These are phyloP conservation scores for Cheilosia soror DNA, from an alignment of 2,888 invertebrate genomes.

Conservation along the genomic window DNA sequence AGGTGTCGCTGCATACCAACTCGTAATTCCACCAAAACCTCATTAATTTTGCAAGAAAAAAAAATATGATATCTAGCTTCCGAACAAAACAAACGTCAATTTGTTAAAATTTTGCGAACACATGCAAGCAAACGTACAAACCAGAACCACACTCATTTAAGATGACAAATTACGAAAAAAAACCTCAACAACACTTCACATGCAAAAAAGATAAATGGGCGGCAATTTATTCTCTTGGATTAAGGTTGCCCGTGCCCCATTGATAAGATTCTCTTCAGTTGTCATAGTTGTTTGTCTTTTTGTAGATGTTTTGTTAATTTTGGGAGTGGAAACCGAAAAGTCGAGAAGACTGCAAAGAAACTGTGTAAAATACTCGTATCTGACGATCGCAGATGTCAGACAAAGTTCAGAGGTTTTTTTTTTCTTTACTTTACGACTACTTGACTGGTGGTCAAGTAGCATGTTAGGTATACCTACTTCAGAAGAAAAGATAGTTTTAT, in stretches of 20 bases:
- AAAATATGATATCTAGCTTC: background rate
- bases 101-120: constrained; percentile 14
- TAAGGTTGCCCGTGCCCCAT: constrained; percentile 56
- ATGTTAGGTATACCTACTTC: background rate
- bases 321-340: constrained; percentile 25
- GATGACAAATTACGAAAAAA: constrained; percentile 59
- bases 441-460: background rate
- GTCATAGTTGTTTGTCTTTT: constrained; percentile 2
- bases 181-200: constrained; percentile 19
- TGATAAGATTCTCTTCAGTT: constrained; percentile 51
- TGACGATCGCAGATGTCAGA: constrained; percentile 2
- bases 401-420: background rate
- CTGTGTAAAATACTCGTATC: constrained; percentile 11
- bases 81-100: constrained; percentile 8
- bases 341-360: background rate
- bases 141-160: constrained; percentile 1
- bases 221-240: constrained; percentile 63
- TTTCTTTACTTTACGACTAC: background rate
- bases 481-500: background rate
- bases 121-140: constrained; percentile 23
- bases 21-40: background rate
- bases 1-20: background rate
- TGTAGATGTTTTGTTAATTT: constrained; percentile 3
- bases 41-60: background rate
- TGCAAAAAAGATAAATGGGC: constrained; percentile 51